These are phyloP conservation scores for Serilophus lunatus DNA, from an alignment of 2,113 vertebrate species.

Conservation along the genomic window DNA sequence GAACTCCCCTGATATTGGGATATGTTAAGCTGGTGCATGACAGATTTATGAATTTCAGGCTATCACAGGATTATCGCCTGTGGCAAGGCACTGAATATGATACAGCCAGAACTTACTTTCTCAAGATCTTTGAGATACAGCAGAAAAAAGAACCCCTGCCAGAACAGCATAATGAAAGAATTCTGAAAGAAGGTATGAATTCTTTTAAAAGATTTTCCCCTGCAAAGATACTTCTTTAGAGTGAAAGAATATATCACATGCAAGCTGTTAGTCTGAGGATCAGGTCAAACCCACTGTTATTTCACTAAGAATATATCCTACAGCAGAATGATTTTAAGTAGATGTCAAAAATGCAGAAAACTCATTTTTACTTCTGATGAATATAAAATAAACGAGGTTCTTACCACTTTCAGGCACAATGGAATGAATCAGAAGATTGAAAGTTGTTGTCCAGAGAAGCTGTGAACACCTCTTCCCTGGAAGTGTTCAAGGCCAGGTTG, in stretches of 20 bases:
- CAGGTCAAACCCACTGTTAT: background rate
- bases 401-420: background rate
- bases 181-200: background rate
- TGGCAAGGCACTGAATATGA: background rate
- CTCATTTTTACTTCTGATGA: background rate
- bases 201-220: background rate
- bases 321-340: background rate
- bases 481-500: background rate
- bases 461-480: background rate
- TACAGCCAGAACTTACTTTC: background rate
- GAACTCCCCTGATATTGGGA: background rate
- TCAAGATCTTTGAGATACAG: background rate
- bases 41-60: background rate
- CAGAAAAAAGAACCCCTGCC: background rate
- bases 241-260: background rate
- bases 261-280: background rate
- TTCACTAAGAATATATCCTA: background rate
- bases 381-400: background rate
- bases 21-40: background rate
- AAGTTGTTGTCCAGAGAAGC: background rate
- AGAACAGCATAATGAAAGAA: background rate
- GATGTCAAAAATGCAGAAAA: background rate
- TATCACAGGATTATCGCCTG: background rate
- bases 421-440: background rate
- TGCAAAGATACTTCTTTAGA: background rate